Evolutionary conservation across 1,140 invertebrate species (phyloP).

Genomic region (Hyposmocoma kahamanoa): DNA sequence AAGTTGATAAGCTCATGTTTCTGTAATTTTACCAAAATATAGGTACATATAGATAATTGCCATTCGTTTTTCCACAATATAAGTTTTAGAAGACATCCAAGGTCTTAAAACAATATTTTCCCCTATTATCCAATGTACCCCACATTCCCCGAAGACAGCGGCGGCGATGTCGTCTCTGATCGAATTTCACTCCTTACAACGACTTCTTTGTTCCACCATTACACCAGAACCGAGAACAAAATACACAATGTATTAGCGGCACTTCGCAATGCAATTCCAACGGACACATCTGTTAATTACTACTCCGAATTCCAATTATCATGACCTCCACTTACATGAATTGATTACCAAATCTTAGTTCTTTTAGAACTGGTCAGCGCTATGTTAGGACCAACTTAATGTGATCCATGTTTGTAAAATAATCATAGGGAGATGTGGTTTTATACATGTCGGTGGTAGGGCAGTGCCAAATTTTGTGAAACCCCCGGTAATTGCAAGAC

Average conservation of each 20-base stretch:
- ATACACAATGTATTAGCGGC: constrained; percentile 47
- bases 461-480: constrained; percentile 61
- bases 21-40: too few relatives aligned
- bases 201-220: constrained; percentile 31
- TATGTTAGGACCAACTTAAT: too few relatives aligned
- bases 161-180: constrained; percentile 57
- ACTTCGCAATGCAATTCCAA: constrained; percentile 50
- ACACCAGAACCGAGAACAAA: constrained; percentile 38
- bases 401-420: too few relatives aligned
- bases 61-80: too few relatives aligned
- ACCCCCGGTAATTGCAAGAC: constrained; percentile 58
- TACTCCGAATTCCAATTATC: neutral
- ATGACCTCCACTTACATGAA: neutral
- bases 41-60: too few relatives aligned
- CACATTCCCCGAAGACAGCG: constrained; percentile 25
- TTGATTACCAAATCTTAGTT: too few relatives aligned
- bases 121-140: constrained; percentile 10
- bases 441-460: constrained; percentile 21
- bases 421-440: constrained; percentile 12
- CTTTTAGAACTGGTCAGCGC: too few relatives aligned
- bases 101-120: too few relatives aligned
- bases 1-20: too few relatives aligned
- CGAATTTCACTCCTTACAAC: constrained; percentile 48
- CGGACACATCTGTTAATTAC: constrained; percentile 44
- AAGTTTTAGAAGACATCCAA: too few relatives aligned